Conservation (phyloP, 2,113 vertebrate species). For the Neotoma lepida region DNA sequence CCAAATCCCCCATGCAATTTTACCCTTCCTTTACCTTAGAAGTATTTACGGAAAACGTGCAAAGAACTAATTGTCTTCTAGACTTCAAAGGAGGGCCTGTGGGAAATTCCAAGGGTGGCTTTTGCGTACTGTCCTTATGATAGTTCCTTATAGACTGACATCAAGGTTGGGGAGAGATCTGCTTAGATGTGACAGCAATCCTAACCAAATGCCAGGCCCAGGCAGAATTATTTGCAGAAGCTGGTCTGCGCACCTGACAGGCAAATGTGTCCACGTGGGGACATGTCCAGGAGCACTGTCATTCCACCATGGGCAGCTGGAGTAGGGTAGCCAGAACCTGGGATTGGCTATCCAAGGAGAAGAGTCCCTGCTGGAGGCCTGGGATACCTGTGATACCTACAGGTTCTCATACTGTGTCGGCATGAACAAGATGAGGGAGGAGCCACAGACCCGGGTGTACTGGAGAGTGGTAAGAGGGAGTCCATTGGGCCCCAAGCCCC, state of each 20-base stretch:
- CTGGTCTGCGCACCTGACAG: not conserved
- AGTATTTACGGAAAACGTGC: not conserved
- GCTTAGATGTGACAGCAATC: not conserved
- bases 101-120: not conserved
- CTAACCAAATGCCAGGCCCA: not conserved
- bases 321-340: not conserved
- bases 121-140: not conserved
- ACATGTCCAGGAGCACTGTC: not conserved
- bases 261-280: not conserved
- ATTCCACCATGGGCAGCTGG: not conserved
- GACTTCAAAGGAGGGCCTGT: not conserved
- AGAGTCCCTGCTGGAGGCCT: not conserved
- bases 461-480: not conserved
- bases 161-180: not conserved
- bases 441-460: not conserved
- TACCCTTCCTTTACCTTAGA: not conserved
- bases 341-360: not conserved
- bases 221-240: not conserved
- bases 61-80: not conserved
- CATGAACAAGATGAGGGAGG: not conserved
- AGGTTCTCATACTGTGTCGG: too few species aligned
- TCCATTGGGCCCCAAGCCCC: not conserved
- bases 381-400: not conserved
- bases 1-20: not conserved
- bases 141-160: not conserved